Conservation (phyloP, 2,888 invertebrate species). For the Brassicogethes aeneus region DNA sequence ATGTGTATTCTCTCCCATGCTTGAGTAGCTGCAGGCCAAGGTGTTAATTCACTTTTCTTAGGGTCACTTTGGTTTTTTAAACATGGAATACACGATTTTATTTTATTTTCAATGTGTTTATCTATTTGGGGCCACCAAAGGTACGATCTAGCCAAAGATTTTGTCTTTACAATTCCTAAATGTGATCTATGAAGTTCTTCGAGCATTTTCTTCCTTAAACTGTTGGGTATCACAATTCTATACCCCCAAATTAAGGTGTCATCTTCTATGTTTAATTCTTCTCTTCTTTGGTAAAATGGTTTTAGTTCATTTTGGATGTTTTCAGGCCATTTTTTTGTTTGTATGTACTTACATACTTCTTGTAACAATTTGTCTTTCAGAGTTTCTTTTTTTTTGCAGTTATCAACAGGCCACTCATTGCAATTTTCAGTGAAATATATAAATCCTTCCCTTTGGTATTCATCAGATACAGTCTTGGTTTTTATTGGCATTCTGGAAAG, state of each 20-base stretch:
- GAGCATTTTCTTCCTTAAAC: background rate
- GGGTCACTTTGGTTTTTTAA: background rate
- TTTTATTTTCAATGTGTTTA: background rate
- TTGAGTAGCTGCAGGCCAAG: background rate
- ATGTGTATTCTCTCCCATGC: background rate
- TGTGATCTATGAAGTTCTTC: background rate
- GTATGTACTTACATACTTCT: background rate
- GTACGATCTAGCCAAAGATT: background rate
- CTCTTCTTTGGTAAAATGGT: background rate
- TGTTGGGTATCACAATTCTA: background rate
- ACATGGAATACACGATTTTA: background rate
- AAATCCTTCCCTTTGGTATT: background rate
- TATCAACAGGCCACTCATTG: no score
- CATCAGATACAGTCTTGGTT: background rate
- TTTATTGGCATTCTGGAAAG: background rate
- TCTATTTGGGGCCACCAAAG: background rate
- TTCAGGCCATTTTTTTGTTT: background rate
- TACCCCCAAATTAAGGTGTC: background rate
- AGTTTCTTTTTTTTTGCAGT: background rate
- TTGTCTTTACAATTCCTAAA: background rate
- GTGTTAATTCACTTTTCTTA: background rate
- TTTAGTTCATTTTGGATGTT: background rate
- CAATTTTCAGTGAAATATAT: no score
- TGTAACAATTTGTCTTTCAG: background rate
- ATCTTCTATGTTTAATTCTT: background rate